Evolutionary conservation across 2,797 vertebrate genomes (phyloP).

Genomic region (Anolis apletophallus): DNA sequence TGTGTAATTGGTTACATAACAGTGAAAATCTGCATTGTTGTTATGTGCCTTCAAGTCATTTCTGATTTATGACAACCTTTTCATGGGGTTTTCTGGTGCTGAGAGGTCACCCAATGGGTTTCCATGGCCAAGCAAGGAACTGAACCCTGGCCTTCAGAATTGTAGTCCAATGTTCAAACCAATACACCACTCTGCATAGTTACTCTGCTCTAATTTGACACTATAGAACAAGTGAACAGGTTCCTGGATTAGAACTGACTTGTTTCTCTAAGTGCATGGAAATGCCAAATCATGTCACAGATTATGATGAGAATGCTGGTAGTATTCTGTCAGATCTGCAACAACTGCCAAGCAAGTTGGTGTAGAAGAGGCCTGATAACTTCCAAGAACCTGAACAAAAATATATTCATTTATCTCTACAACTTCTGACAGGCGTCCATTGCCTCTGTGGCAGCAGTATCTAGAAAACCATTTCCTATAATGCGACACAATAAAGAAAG

Average conservation of each 20-base stretch:
- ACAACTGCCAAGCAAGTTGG: neutral
- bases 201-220: no score
- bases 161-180: no score
- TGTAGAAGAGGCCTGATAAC: neutral
- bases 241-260: neutral
- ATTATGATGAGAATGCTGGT: neutral
- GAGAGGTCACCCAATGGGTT: no score
- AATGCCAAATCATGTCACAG: neutral
- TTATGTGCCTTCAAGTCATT: no score
- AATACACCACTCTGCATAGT: no score
- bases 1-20: no score
- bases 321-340: neutral
- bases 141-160: no score
- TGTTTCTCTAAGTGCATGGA: neutral
- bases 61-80: no score
- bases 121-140: no score
- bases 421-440: neutral
- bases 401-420: slow-evolving; percentile 21
- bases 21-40: no score
- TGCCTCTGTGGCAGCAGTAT: slow-evolving; percentile 33
- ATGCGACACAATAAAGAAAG: slow-evolving; percentile 61
- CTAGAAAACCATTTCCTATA: slow-evolving; percentile 59
- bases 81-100: no score
- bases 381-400: neutral
- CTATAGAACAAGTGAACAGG: no score